A percentile compares a stretch with the other conserved stretches of the same genome.
These are phyloP conservation scores for Sinohyriopsis cumingii DNA, from an alignment of 2,888 invertebrate species.

Conservation along the genomic window DNA sequence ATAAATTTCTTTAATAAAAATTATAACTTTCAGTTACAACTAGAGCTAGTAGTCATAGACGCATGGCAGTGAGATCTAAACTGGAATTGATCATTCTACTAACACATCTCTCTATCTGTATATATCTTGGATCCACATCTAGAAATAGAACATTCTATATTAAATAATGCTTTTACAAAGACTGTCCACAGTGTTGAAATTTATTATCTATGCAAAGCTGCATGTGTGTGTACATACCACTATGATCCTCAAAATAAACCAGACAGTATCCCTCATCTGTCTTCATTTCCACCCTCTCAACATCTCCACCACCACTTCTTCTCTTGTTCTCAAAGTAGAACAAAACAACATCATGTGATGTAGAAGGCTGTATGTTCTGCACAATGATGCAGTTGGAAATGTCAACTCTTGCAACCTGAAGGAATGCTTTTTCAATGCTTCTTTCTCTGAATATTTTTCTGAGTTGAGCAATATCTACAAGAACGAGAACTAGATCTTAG, in stretches of 20 bases:
- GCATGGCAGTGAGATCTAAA: no score
- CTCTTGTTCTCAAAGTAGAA: slow-evolving; percentile 41
- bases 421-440: slow-evolving; percentile 7
- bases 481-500: no score
- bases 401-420: slow-evolving; percentile 11
- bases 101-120: no score
- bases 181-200: not conserved
- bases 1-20: no score
- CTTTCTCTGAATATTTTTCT: slow-evolving; percentile 12
- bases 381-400: slow-evolving; percentile 20
- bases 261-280: slow-evolving; percentile 3
- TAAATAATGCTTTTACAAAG: no score
- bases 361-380: slow-evolving; percentile 3
- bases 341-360: slow-evolving; percentile 8
- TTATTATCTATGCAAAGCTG: not conserved
- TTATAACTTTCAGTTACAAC: no score
- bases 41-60: no score
- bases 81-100: no score
- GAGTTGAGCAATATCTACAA: slow-evolving; percentile 17
- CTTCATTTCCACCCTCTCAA: slow-evolving; percentile 6
- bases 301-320: slow-evolving; percentile 29
- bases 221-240: slow-evolving; percentile 3
- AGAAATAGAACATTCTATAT: no score
- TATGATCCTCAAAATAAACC: slow-evolving; percentile 15
- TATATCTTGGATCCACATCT: no score